These are phyloP conservation scores for Hoplias malabaricus DNA, from an alignment of 2,113 vertebrate genomes.

Conservation along the genomic window DNA sequence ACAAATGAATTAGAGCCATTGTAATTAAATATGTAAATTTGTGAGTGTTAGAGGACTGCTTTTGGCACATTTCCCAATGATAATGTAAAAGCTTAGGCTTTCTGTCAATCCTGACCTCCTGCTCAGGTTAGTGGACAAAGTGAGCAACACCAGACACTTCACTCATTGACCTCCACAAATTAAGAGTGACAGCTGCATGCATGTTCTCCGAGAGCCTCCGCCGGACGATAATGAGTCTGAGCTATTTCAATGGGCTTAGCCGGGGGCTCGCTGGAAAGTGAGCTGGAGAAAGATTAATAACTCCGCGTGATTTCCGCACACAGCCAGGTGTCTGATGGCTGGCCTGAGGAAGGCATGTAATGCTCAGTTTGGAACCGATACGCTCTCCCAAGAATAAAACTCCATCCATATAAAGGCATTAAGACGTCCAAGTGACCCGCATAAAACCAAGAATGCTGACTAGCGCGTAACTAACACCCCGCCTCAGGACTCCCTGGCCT, in stretches of 20 bases:
- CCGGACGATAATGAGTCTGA: slow-evolving; percentile 5
- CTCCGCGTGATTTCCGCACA: slow-evolving; percentile 31
- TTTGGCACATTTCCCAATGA: neutral
- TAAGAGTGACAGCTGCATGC: slow-evolving; percentile 10
- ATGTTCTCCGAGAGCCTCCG: neutral
- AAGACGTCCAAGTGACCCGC: slow-evolving; percentile 48
- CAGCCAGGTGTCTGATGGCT: slow-evolving; percentile 58
- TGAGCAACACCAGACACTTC: neutral
- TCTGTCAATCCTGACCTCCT: neutral
- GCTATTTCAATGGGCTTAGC: slow-evolving; percentile 33
- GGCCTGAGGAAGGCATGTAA: slow-evolving; percentile 60
- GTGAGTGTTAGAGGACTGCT: neutral
- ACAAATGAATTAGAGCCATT: neutral
- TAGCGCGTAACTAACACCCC: slow-evolving; percentile 57
- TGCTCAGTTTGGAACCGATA: slow-evolving; percentile 74
- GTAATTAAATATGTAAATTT: neutral
- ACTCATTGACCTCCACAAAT: neutral
- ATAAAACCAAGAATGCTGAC: slow-evolving; percentile 72
- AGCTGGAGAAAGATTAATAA: slow-evolving; percentile 41
- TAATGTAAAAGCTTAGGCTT: neutral
- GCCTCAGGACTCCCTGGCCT: neutral
- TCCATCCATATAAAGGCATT: slow-evolving; percentile 76
- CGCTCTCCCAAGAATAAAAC: slow-evolving; percentile 72
- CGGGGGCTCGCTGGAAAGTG: slow-evolving; percentile 35
- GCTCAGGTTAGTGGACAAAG: slow-evolving; percentile 11